Percentiles rank a stretch among this genome's conserved stretches.
Conservation (phyloP, 2,113 vertebrate genomes). For the Anthoscopus minutus region DNA sequence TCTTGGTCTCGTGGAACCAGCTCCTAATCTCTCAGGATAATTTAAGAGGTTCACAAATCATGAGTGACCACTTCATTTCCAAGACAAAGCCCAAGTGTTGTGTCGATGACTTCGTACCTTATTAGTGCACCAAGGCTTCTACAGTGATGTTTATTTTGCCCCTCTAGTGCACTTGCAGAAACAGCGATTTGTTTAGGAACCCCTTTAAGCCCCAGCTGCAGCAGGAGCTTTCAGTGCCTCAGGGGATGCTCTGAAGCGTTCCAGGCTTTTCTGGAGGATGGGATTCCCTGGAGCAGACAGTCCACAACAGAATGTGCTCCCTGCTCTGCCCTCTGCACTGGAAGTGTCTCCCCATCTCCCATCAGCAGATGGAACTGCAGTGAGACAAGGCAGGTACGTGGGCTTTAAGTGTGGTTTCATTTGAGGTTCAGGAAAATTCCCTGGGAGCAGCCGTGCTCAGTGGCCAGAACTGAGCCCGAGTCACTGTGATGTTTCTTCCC, state of each 20-base stretch:
- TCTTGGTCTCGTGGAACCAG: neutral
- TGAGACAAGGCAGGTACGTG: rapidly evolving
- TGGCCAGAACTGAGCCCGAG: neutral
- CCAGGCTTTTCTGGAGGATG: neutral
- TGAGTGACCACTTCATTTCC: neutral
- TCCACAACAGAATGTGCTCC: neutral
- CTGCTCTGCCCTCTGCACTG: rapidly evolving
- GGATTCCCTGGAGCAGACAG: neutral
- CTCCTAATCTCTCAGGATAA: rapidly evolving
- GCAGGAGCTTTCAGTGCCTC: neutral
- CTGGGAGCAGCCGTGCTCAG: neutral
- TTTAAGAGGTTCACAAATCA: neutral
- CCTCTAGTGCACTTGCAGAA: neutral
- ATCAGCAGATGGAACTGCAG: rapidly evolving
- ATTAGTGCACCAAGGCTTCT: neutral
- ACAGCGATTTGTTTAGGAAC: no score
- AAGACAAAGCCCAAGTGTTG: neutral
- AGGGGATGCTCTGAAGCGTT: neutral
- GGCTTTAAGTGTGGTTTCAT: neutral
- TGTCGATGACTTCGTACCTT: neutral
- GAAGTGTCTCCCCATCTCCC: neutral
- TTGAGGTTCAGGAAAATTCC: neutral
- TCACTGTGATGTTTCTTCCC: neutral
- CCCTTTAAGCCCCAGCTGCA: neutral
- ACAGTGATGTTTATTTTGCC: rapidly evolving